Base-by-base conservation (phyloP, 2,113 vertebrate species). In the Perccottus glenii region DNA sequence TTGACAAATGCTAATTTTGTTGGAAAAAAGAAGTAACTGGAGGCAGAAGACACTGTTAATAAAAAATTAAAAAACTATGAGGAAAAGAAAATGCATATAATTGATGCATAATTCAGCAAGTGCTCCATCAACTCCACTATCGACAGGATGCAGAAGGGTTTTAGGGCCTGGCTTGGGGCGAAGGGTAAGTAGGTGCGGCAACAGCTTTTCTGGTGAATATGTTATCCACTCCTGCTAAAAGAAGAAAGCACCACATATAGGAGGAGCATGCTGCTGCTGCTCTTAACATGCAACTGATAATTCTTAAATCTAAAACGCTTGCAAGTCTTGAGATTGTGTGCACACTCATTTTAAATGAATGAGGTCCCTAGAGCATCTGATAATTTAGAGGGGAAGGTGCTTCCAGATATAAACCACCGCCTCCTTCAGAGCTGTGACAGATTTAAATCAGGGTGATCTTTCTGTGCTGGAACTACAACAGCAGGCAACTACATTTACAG, bases 151-250 rank as follows among this genome's bases (percentile, higher is more conserved):
- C 33, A 55, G 60, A 38, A 27, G 56, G 70, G 42, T 48, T 19
- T 42, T 1, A 27, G 35, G 32, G 67, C 10, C 36, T 35, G 27
- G 27, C 51, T 33, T 8, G 56, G 52, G 38, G 43, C 53, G 43
- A 68, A 53, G 62, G 38, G 53, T 36, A 45, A 51, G 55, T 50
- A 48, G 55, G 52, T 46, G 32, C 48, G 19, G 74, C 55, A 78
- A 75, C 76, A 80, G 84, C 68, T 77, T 84, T 83, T 67, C 73
- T 82, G 71, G 71, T 85, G 68, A 88, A 90, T 85, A 81, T 88
- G 87, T 85, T 53, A 87, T 85, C 62, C 14, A 49, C 57, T 64
- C 75, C 66, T 61, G 27, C 42, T n/a, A 5, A 72, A 4, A 67
- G 46, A 15, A 46, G 52, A 67, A 9, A 64, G 56, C 5, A 59